phyloP scores from a whole-genome alignment of 2,888 invertebrate genomes.

The Andrena hattorfiana region DNA sequence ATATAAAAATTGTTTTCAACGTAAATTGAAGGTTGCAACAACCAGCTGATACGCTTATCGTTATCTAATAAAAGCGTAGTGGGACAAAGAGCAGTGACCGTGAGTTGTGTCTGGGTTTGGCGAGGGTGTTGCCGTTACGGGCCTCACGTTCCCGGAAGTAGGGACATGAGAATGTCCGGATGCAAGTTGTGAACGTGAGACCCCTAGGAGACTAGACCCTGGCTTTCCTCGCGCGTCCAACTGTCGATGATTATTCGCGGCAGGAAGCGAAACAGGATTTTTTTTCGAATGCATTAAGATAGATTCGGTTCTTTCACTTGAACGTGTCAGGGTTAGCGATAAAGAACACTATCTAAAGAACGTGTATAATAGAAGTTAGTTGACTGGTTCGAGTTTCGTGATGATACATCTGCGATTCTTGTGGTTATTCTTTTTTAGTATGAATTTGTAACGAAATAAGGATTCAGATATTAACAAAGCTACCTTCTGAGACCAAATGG shows the following conservation, averaged over 20 bases:
- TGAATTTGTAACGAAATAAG: background rate
- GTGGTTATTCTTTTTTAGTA: background rate
- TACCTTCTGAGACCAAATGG: too few species aligned
- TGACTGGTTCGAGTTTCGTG: background rate
- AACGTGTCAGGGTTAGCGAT: background rate
- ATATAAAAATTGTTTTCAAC: background rate
- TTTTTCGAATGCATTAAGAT: constrained; percentile 6
- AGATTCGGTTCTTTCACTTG: constrained; percentile 5
- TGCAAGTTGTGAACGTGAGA: constrained; percentile 80
- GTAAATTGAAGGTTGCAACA: background rate
- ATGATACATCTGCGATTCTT: background rate
- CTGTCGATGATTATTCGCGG: constrained; percentile 52
- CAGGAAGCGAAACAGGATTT: constrained; percentile 41
- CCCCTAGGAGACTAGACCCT: constrained; percentile 73
- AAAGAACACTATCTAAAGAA: background rate
- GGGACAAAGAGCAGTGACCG: constrained; percentile 69
- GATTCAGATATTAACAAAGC: too few species aligned
- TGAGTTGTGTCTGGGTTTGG: constrained; percentile 64
- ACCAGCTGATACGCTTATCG: constrained; percentile 24
- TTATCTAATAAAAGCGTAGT: constrained; percentile 44
- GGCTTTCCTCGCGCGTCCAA: constrained; percentile 59
- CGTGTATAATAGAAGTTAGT: background rate
- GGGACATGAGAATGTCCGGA: constrained; percentile 82
- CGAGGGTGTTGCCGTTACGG: constrained; percentile 72
- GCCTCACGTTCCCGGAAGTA: constrained; percentile 84